phyloP scores from a whole-genome alignment of 2,113 vertebrate genomes.

The Oriolus oriolus region DNA sequence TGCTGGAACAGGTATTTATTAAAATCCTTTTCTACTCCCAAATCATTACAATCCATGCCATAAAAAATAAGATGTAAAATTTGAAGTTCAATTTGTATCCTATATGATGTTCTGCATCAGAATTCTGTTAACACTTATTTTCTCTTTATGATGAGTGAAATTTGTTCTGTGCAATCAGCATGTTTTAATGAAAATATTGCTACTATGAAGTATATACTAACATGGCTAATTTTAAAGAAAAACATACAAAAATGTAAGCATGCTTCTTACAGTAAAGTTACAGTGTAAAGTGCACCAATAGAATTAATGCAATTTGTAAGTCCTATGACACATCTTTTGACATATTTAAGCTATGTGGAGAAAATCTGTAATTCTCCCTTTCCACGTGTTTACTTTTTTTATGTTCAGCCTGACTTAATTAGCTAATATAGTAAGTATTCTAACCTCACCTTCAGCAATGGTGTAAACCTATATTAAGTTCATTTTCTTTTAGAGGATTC shows the following conservation, averaged over 20 bases:
- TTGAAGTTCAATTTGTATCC: background rate
- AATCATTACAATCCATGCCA: background rate
- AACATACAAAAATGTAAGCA: background rate
- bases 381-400: background rate
- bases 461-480: background rate
- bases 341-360: background rate
- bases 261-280: background rate
- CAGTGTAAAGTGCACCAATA: background rate
- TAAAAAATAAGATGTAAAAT: background rate
- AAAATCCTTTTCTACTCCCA: background rate
- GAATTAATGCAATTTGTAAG: background rate
- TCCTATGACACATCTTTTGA: background rate
- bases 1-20: background rate
- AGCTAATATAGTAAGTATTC: background rate
- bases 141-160: background rate
- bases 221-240: background rate
- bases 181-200: background rate
- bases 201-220: background rate
- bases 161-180: background rate
- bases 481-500: background rate
- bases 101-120: background rate
- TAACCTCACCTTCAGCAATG: background rate
- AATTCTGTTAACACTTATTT: background rate
- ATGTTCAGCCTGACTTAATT: background rate
- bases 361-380: background rate